Base-by-base conservation (phyloP, 1,140 invertebrate species). In the Lasaia peninsularis region DNA sequence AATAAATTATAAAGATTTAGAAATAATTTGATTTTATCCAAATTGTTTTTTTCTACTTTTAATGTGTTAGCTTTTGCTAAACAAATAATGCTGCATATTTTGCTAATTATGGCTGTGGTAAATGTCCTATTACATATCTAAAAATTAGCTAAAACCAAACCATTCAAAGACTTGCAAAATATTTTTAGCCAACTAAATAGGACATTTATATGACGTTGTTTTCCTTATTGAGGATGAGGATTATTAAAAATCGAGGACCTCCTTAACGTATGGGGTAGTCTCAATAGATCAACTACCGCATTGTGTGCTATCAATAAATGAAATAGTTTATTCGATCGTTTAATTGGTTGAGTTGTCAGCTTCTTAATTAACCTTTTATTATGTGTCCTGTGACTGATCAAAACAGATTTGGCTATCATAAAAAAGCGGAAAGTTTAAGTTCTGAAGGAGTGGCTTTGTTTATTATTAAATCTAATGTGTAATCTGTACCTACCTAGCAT, bases 1-100 rank as follows among this genome's bases (percentile, higher is more conserved):
- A 86, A 62, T 85, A 77, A 71, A 67, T 18, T 20, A 49, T 14
- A 33, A n/a, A 11, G 18, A 20, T 54, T 40, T 24, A 40, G 14
- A 40, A 40, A 18, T 18, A 3, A 40, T 40, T 24, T 54, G 24
- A 21, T 40, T 34, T 34, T 32, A 18, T 18, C 34, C 16, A 28
- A 21, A 54, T 40, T 40, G 14, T 14, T 55, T 8, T 37, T 12
- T 21, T n/a, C 10, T 35, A 12, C 20, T 37, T 35, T 8, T 55
- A 55, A 31, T 10, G 34, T 55, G 24, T 55, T 40, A 40, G 68
- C 61, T 66, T 52, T 59, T 58, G 59, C 65, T 55, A 40, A 55
- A 37, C 35, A 44, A 55, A 16, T 44, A 44, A 44, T 44, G 40
- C 40, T 44, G 40, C 40, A 44, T 44, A 16, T 44, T 44, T 44